These are phyloP conservation scores for Gymnosoma rotundatum DNA, from an alignment of 2,888 invertebrate genomes.

Conservation along the genomic window DNA sequence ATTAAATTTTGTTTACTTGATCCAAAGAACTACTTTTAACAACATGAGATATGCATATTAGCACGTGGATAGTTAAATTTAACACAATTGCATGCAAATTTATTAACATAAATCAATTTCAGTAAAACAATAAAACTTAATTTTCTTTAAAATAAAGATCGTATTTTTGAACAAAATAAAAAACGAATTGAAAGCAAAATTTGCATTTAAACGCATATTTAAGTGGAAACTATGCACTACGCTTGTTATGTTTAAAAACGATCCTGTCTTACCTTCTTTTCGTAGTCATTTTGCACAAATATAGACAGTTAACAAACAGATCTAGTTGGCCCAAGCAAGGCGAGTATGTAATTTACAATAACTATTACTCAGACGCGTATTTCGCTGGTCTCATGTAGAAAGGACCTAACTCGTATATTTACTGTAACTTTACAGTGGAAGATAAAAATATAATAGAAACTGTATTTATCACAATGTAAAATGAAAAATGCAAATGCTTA, in stretches of 20 bases:
- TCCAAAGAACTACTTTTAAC: background rate
- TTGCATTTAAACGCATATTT: slow-evolving; percentile 64
- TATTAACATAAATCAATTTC: slow-evolving; percentile 62
- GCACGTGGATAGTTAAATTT: slow-evolving; percentile 30
- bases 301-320: background rate
- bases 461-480: no score
- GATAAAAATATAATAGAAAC: no score
- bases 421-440: no score
- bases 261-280: slow-evolving; percentile 52
- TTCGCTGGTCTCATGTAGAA: no score
- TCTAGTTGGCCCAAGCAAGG: slow-evolving; percentile 1
- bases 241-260: slow-evolving; percentile 35
- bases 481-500: no score
- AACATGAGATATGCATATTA: background rate
- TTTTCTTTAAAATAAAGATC: slow-evolving; percentile 27
- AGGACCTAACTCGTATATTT: no score
- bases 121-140: slow-evolving; percentile 56
- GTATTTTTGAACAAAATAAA: slow-evolving; percentile 54
- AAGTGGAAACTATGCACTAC: slow-evolving; percentile 56
- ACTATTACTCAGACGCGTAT: no score
- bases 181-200: slow-evolving; percentile 35
- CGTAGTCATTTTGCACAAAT: background rate
- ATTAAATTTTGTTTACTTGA: background rate
- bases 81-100: slow-evolving; percentile 54
- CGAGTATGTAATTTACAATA: slow-evolving; percentile 15